Evolutionary conservation across 2,888 invertebrate species (phyloP).

Genomic region (Odontocerum albicorne): DNA sequence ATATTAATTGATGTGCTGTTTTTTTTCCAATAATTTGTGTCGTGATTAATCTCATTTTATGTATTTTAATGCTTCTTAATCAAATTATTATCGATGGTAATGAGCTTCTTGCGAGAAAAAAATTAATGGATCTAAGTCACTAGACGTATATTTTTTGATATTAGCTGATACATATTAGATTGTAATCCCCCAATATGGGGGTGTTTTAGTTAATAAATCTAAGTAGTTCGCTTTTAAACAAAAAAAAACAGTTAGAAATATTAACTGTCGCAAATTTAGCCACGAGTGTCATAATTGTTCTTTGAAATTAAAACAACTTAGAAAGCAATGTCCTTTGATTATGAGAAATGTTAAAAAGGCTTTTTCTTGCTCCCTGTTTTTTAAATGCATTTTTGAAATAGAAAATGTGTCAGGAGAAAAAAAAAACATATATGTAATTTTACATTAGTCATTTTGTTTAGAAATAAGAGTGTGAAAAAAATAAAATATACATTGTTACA

Average conservation of each 20-base stretch:
- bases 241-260: too few relatives aligned
- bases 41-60: background rate
- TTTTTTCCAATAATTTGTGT: conserved; percentile 1
- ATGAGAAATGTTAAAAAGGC: too few relatives aligned
- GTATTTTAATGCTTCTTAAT: conserved; percentile 1
- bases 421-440: conserved; percentile 14
- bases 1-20: background rate
- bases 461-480: conserved; percentile 28
- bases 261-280: conserved; percentile 3
- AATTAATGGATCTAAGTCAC: conserved; percentile 34
- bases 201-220: too few relatives aligned
- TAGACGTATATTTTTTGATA: conserved; percentile 35
- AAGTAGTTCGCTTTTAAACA: too few relatives aligned
- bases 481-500: conserved; percentile 26
- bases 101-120: conserved; percentile 27
- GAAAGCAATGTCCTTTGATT: too few relatives aligned
- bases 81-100: conserved; percentile 6
- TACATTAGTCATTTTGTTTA: conserved; percentile 27
- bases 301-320: too few relatives aligned
- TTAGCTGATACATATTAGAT: conserved; percentile 3
- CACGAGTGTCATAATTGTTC: conserved; percentile 5
- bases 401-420: too few relatives aligned
- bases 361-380: too few relatives aligned
- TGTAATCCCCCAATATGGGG: too few relatives aligned
- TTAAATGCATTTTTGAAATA: too few relatives aligned